A percentile compares a stretch with the other conserved stretches of the same genome.
These are phyloP conservation scores for Thamnaconus septentrionalis DNA, from an alignment of 2,113 vertebrate genomes.

Conservation along the genomic window DNA sequence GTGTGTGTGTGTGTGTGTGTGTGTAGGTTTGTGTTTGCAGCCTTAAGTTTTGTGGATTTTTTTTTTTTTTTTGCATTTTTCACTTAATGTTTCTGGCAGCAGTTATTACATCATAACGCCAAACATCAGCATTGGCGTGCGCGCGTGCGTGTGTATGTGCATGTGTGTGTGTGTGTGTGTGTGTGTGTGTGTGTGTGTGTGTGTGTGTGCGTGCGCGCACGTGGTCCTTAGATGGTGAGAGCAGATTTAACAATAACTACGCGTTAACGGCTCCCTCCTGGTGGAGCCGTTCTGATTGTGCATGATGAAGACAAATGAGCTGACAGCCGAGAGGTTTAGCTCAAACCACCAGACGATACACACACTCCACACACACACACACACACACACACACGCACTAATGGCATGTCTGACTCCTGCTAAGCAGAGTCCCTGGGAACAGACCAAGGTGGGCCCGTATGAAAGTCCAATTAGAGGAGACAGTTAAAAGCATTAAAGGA, in stretches of 20 bases:
- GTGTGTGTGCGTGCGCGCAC: background rate
- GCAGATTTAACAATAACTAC: conserved; percentile 55
- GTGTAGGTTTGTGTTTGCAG: too few relatives aligned
- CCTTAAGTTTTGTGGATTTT: conserved; percentile 30
- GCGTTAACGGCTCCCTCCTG: conserved; percentile 55
- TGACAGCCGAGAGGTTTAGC: conserved; percentile 56
- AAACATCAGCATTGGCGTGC: too few relatives aligned
- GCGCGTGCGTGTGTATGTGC: background rate
- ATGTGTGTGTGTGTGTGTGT: background rate
- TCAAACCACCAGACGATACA: conserved; percentile 60
- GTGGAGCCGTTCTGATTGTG: conserved; percentile 47
- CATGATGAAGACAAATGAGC: conserved; percentile 69
- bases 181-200: background rate
- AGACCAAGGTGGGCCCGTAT: conserved; percentile 45
- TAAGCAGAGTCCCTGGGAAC: conserved; percentile 56
- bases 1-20: too few relatives aligned
- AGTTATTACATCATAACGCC: too few relatives aligned
- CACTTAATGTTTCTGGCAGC: too few relatives aligned
- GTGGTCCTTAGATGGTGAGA: conserved; percentile 15
- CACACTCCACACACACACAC: conserved; percentile 18
- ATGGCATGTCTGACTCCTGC: conserved; percentile 7
- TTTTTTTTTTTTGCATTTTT: conserved; percentile 9
- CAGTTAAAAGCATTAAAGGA: conserved; percentile 46
- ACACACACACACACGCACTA: background rate
- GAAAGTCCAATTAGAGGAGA: conserved; percentile 59